Conservation (phyloP, 2,113 vertebrate species). For the Rhombomys opimus region DNA sequence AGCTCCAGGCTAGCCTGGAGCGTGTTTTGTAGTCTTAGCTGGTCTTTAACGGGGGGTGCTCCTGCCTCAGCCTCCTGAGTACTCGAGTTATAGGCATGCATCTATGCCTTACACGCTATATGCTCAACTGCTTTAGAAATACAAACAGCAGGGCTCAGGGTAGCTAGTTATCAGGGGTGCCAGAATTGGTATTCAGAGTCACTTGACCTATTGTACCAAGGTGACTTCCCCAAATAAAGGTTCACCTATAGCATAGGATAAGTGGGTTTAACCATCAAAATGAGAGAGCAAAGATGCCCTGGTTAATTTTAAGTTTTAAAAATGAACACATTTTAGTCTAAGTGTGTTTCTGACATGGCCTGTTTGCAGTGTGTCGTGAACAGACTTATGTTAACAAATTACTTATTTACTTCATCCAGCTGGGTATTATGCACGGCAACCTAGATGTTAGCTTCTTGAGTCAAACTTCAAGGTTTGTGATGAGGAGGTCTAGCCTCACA, state of each 20-base stretch:
- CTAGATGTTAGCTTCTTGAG: not conserved
- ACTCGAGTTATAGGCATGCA: not conserved
- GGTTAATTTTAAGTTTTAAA: constrained; percentile 22
- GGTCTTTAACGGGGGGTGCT: not conserved
- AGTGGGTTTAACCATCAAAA: not conserved
- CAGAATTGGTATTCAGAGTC: not conserved
- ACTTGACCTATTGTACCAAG: not conserved
- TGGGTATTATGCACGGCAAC: not conserved
- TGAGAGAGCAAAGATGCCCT: not conserved
- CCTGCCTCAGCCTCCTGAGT: not conserved
- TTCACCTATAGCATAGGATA: not conserved
- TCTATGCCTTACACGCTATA: not conserved
- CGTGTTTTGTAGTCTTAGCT: not conserved
- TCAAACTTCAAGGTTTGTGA: not conserved
- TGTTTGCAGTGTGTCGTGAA: not conserved
- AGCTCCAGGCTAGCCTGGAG: not conserved
- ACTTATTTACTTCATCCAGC: not conserved
- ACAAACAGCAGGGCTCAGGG: not conserved
- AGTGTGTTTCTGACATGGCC: not conserved
- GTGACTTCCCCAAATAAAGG: not conserved
- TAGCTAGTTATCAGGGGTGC: not conserved
- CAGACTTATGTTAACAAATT: not conserved
- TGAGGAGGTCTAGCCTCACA: not conserved
- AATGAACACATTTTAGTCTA: not conserved
- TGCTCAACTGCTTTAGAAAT: not conserved